Percentiles rank a stretch among this genome's conserved stretches.
Conservation (phyloP, 2,797 vertebrate genomes). For the Phrynocephalus vlangalii region DNA sequence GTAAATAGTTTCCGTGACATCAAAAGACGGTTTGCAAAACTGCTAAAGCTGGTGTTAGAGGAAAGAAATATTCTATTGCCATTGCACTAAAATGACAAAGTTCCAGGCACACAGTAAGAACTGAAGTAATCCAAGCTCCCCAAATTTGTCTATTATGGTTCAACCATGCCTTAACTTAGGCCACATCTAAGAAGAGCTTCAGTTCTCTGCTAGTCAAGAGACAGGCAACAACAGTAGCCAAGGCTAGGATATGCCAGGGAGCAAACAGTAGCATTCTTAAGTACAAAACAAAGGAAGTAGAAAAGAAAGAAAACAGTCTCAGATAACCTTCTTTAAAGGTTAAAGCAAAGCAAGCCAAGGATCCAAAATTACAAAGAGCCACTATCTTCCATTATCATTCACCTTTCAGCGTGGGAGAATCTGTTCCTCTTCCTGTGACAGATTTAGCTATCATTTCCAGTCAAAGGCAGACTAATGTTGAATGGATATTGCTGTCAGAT, state of each 20-base stretch:
- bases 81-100: neutral
- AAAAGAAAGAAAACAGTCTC: neutral
- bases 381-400: neutral
- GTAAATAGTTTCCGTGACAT: constrained; percentile 24
- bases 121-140: constrained; percentile 25
- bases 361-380: neutral
- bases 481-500: neutral
- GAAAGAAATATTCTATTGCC: constrained; percentile 12
- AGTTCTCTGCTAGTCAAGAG: constrained; percentile 8
- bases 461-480: neutral
- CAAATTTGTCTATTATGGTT: constrained; percentile 7
- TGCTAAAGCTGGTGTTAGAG: neutral
- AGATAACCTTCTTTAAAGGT: neutral
- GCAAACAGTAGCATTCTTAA: neutral
- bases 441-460: neutral
- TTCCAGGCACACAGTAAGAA: neutral
- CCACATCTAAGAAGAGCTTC: neutral
- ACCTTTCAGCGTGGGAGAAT: neutral
- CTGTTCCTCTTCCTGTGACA: neutral
- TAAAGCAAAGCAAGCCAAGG: neutral
- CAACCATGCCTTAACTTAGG: constrained; percentile 13
- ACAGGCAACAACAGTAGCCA: neutral
- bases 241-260: neutral
- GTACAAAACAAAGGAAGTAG: neutral
- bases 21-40: constrained; percentile 26